Evolutionary conservation across 2,888 invertebrate genomes (phyloP), one percentile per base, ranked within the genome.

Genomic region (Chirona hameri): DNA sequence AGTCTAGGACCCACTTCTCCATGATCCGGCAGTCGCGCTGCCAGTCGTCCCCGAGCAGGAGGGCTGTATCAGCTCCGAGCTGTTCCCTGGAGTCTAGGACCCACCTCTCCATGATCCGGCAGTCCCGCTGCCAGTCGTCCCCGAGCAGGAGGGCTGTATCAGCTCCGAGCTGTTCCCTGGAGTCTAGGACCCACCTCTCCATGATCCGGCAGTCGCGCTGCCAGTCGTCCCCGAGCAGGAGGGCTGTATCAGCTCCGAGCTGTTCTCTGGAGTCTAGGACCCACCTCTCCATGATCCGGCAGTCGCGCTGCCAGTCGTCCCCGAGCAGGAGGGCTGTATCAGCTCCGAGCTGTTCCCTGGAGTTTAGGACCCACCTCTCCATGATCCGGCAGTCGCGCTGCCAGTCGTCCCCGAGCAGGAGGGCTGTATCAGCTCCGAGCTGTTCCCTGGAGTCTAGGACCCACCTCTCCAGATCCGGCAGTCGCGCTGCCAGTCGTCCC

Each of bases 41-140:
- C 85, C 87, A 89, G 81, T 88, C 88, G 84, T 89, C 89, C n/a
- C 87, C 88, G 60, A 87, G 87, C 52, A 89, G 84, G 21, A 88
- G 85, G 84, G 87, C 87, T 7, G 88, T 87, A 46, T 31, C 60
- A 46, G 83, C 57, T 12, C 82, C 82, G 18, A 82, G 31, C 52
- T 83, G 83, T 5, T 29, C 21, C 46, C 52, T 31, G 5, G 81
- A 52, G n/a, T n/a, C n/a, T n/a, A 14, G 65, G 29, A 72, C 72
- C 31, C 72, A 83, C 88, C 87, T 87, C 86, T 89, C 88, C 80
- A 89, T 81, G 72, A 87, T 86, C 83, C 87, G 85, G 83, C 88
- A 88, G 83, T 89, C 88, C 83, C 86, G 86, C 48, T 87, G 86
- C 85, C 87, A 89, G 81, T 88, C 88, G 84, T 89, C 89, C n/a